phyloP scores from a whole-genome alignment of 2,888 invertebrate species.

The Psylliodes chrysocephalus region DNA sequence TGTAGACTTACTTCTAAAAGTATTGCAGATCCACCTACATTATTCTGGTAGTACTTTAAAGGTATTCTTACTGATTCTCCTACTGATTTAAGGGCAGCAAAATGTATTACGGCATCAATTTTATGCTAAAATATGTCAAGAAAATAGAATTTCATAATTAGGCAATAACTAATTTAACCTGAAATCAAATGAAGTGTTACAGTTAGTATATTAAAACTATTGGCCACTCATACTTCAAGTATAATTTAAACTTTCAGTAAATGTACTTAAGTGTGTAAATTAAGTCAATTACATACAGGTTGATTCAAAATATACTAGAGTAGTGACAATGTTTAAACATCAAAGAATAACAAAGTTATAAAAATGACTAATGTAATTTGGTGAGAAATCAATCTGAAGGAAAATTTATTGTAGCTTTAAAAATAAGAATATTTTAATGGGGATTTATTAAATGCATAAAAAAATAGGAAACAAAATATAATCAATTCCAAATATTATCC shows the following conservation, averaged over 20 bases:
- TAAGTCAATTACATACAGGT: background rate
- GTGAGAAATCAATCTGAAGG: background rate
- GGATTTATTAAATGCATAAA: no score
- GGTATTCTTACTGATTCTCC: constrained; percentile 91
- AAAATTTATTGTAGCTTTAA: background rate
- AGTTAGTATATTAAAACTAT: no score
- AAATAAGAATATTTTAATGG: no score
- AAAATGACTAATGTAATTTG: no score
- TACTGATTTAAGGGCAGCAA: constrained; percentile 95
- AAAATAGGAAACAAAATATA: no score
- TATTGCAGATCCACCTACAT: constrained; percentile 86
- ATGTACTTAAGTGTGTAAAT: no score
- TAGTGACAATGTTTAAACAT: no score
- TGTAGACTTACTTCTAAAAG: constrained; percentile 76
- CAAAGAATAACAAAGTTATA: no score
- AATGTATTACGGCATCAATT: constrained; percentile 89
- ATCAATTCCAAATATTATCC: no score
- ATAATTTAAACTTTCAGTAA: no score
- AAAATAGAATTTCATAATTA: constrained; percentile 21
- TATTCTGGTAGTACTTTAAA: constrained; percentile 88
- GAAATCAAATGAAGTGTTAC: background rate
- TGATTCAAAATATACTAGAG: background rate
- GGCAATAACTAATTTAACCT: background rate
- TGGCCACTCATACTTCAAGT: no score
- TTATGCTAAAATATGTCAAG: constrained; percentile 71